phyloP scores from a whole-genome alignment of 2,113 vertebrate species.

The Xenus cinereus region DNA sequence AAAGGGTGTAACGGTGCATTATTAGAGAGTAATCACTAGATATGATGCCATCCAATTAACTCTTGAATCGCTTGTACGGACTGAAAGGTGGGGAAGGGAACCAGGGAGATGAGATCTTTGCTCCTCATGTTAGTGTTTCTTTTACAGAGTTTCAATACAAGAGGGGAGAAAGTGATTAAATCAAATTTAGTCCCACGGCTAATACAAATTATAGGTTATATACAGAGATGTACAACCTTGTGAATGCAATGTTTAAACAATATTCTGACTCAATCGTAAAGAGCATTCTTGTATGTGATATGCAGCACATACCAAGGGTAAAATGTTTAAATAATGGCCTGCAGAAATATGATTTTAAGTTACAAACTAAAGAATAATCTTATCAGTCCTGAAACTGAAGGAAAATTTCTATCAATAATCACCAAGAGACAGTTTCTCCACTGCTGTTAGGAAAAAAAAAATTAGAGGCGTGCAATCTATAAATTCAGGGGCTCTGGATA shows the following conservation, averaged over 20 bases:
- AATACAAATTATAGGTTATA: background rate
- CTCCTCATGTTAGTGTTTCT: background rate
- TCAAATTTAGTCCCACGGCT: background rate
- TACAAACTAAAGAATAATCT: background rate
- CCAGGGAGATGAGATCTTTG: background rate
- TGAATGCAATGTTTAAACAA: background rate
- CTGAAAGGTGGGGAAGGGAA: background rate
- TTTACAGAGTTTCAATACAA: background rate
- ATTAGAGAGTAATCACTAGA: background rate
- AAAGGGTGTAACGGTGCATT: background rate
- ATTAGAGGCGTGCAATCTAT: background rate
- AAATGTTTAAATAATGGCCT: background rate
- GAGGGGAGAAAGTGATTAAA: background rate
- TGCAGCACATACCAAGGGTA: background rate
- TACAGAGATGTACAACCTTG: background rate
- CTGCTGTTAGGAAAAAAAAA: background rate
- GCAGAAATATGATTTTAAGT: background rate
- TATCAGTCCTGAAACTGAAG: background rate
- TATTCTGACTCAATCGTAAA: background rate
- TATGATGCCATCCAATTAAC: background rate
- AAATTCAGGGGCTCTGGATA: constrained; percentile 7
- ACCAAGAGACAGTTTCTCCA: background rate
- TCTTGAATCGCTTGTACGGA: background rate
- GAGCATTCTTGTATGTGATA: background rate
- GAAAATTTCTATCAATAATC: background rate